Conservation (phyloP, 2,888 invertebrate species). For the Callyntrura guangdongensis region DNA sequence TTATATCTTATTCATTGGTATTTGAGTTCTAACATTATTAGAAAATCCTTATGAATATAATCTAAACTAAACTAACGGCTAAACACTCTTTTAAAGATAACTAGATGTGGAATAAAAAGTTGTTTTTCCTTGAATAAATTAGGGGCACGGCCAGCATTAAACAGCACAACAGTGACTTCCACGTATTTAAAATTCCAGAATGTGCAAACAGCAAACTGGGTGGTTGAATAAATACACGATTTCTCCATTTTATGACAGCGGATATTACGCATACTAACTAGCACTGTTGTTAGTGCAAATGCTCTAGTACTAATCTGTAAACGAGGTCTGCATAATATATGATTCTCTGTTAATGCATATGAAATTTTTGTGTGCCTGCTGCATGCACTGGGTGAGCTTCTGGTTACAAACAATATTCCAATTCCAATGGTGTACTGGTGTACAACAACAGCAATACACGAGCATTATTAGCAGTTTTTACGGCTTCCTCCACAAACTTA, state of each 20-base stretch:
- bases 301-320: background rate
- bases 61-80: background rate
- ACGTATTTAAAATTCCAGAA: background rate
- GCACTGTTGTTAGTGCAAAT: background rate
- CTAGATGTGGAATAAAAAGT: too few relatives aligned
- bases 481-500: conserved; percentile 42
- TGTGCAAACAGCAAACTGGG: background rate
- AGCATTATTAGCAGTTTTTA: conserved; percentile 47
- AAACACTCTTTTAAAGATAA: background rate
- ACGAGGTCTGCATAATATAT: background rate
- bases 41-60: background rate
- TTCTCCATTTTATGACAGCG: conserved; percentile 20
- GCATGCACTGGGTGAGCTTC: background rate
- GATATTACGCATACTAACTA: conserved; percentile 26
- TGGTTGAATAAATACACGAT: background rate
- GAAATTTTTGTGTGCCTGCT: background rate
- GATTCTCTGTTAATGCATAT: background rate
- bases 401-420: too few relatives aligned
- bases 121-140: too few relatives aligned
- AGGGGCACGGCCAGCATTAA: too few relatives aligned
- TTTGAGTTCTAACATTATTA: too few relatives aligned
- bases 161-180: background rate
- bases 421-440: background rate
- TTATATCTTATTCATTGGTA: too few relatives aligned
- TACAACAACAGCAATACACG: background rate